phyloP scores from a whole-genome alignment of 2,888 invertebrate species.

The Amiota mariae region DNA sequence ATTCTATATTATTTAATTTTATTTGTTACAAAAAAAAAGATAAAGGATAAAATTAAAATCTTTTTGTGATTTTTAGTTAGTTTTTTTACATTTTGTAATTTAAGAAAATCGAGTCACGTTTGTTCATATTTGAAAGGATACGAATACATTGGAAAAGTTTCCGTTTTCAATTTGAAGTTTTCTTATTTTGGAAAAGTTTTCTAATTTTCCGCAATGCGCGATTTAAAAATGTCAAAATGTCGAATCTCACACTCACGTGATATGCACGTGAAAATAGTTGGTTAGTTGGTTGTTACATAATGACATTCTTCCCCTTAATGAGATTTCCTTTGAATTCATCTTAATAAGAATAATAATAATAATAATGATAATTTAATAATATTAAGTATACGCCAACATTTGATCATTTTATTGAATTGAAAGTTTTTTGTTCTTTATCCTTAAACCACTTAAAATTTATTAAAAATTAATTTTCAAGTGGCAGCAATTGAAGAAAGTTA shows the following conservation, averaged over 20 bases:
- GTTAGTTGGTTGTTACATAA: too few species aligned
- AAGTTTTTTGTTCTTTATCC: background rate
- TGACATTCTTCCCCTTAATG: too few species aligned
- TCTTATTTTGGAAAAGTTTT: constrained; percentile 45
- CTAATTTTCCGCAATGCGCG: constrained; percentile 49
- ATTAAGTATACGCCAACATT: too few species aligned
- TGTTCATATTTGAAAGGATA: background rate
- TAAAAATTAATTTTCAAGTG: constrained; percentile 35
- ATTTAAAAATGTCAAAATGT: constrained; percentile 48
- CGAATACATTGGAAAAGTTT: background rate
- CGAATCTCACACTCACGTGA: constrained; percentile 23
- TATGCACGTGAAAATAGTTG: background rate
- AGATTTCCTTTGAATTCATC: too few species aligned
- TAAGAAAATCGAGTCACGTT: constrained; percentile 13
- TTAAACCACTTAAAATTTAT: constrained; percentile 42
- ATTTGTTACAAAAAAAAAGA: too few species aligned
- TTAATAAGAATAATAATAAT: too few species aligned
- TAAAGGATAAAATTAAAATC: background rate
- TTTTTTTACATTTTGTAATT: background rate
- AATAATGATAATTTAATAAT: too few species aligned
- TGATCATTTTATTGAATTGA: too few species aligned
- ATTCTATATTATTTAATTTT: too few species aligned
- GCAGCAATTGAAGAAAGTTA: background rate
- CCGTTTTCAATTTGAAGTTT: background rate
- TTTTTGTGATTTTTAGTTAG: background rate